Conservation (phyloP, 2,888 invertebrate species). For the Mythimna ferrago region DNA sequence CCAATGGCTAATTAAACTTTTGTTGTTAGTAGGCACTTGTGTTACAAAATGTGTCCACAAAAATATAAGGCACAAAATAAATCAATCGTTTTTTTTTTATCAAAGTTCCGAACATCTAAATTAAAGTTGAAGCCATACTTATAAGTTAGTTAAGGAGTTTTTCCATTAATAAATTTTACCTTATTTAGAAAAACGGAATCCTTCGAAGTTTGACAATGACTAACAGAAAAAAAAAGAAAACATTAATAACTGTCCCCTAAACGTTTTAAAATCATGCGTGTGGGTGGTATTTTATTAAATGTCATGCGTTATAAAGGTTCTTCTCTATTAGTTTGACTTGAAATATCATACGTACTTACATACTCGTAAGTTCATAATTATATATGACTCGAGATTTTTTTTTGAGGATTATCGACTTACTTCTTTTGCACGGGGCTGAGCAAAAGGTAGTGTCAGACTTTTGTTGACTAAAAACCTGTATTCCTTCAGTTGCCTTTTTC, state of each 20-base stretch:
- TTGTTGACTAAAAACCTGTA: too few species aligned
- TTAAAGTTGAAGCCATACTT: conserved; percentile 6
- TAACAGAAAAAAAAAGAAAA: neutral
- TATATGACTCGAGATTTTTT: too few species aligned
- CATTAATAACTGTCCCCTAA: neutral
- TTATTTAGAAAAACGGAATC: conserved; percentile 31
- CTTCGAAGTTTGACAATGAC: conserved; percentile 18
- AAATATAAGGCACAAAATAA: conserved; percentile 14
- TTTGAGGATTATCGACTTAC: too few species aligned
- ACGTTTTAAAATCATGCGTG: neutral
- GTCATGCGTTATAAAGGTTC: too few species aligned
- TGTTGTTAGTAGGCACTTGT: neutral
- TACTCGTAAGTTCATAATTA: too few species aligned
- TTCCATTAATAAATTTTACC: conserved; percentile 25
- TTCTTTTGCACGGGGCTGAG: too few species aligned
- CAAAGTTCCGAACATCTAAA: conserved; percentile 22
- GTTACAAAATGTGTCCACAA: neutral
- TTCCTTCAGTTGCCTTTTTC: too few species aligned
- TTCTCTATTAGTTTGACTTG: neutral
- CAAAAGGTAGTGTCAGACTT: too few species aligned
- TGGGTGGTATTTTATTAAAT: neutral
- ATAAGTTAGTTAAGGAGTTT: conserved; percentile 22
- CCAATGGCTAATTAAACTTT: conserved; percentile 5
- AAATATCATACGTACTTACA: neutral
- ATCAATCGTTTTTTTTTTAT: conserved; percentile 26